A percentile compares a stretch with the other conserved stretches of the same genome.
These are phyloP conservation scores for Ariopsis seemanni DNA, from an alignment of 2,113 vertebrate species.

Conservation along the genomic window DNA sequence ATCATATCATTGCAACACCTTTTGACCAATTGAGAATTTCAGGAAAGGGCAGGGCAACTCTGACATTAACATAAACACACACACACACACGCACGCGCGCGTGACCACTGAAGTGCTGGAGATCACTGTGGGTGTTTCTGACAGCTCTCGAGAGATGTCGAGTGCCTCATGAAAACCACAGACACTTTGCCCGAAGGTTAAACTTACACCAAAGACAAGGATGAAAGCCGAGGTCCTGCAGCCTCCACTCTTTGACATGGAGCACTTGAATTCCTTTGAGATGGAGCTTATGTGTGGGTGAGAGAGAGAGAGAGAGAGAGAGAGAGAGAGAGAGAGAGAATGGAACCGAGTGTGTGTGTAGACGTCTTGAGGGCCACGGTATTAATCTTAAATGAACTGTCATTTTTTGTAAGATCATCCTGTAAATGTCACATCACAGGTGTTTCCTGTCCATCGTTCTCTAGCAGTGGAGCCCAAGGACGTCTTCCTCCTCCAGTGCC, in stretches of 20 bases:
- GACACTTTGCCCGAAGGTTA: conserved; percentile 58
- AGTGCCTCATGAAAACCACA: conserved; percentile 66
- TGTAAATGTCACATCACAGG: neutral
- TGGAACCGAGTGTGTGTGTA: neutral
- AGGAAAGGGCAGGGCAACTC: neutral
- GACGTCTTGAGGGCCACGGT: neutral
- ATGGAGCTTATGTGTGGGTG: conserved; percentile 34
- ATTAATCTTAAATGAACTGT: neutral
- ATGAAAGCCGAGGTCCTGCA: conserved; percentile 30
- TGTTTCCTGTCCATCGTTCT: neutral
- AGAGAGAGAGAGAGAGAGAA: neutral
- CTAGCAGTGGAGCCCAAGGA: neutral
- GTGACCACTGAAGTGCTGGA: conserved; percentile 46
- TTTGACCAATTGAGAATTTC: neutral
- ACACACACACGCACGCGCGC: conserved; percentile 26
- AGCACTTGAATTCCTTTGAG: conserved; percentile 65
- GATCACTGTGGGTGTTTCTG: conserved; percentile 67
- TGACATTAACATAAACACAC: neutral
- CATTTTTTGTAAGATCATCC: neutral
- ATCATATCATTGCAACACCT: neutral
- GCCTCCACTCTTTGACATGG: conserved; percentile 48
- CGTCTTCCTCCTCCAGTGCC: neutral
- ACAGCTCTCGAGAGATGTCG: conserved; percentile 63
- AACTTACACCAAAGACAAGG: conserved; percentile 68
- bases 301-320: neutral